Base-by-base conservation (phyloP, 2,113 vertebrate species). In the Sula dactylatra region DNA sequence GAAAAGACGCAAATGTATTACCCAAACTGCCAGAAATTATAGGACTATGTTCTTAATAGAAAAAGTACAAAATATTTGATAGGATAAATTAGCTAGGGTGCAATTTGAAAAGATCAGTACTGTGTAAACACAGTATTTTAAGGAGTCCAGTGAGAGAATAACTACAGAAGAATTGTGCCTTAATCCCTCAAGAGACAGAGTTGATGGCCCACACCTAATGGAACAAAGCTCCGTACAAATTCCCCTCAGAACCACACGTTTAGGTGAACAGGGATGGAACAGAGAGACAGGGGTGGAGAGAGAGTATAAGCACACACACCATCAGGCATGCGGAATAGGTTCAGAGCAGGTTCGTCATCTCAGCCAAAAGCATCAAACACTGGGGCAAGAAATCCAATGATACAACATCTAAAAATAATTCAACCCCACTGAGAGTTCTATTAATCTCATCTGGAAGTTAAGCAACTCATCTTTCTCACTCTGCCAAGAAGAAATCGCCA, bases 401-500 rank as follows among this genome's bases (percentile, higher is more conserved):
- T 52, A 58, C 55, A 83, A n/a, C 58, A 61, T 21, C 77, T 88
- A 92, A 91, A 96, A 95, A 91, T 55, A 91, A 82, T 59, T 45
- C 61, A 61, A 2, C 16, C 70, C 86, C 91, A 64, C 73, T n/a
- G 77, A 93, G 91, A 96, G 84, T 86, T 87, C 26, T 66, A 2
- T 31, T 80, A 32, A 20, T 54, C 58, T 38, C 42, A 20, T 83
- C 55, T 42, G 88, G 64, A 88, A 86, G 64, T 73, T 17, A 42
- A 86, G 82, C 55, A 38, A 36, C 88, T 67, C 9, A 5, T 18
- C 36, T 84, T 79, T 70, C 61, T 85, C 3, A 9, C 83, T 96
- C 69, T 91, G 76, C 86, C 88, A 96, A 96, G 88, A 85, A 56
- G 54, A 90, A 52, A 44, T 77, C 38, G 18, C 88, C n/a, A 83